Conservation (phyloP, 30 jellyfish, hydroid and myxozoan genomes). For the Haliclystus octoradiatus region DNA sequence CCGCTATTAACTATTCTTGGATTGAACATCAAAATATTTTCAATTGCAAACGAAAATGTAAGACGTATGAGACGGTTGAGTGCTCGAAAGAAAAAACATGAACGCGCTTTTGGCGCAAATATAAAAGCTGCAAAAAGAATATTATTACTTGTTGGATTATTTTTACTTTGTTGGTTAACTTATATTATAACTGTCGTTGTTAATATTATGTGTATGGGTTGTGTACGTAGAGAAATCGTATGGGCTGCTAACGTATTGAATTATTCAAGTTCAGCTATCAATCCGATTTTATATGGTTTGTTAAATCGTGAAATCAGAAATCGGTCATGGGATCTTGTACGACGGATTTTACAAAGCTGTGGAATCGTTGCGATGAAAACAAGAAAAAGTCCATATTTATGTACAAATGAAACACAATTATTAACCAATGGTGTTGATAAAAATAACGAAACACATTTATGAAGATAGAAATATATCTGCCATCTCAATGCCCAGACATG, state of each 20-base stretch:
- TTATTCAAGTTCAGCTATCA: constrained; percentile 50
- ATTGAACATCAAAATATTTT: constrained; percentile 53
- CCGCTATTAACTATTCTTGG: constrained; percentile 42
- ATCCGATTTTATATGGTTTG: constrained; percentile 80
- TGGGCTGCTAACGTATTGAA: constrained; percentile 57
- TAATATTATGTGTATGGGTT: constrained; percentile 23
- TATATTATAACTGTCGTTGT: constrained; percentile 41
- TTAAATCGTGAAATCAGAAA: constrained; percentile 54
- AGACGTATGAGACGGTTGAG: constrained; percentile 34
- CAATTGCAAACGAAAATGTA: constrained; percentile 59
- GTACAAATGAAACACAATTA: too few relatives aligned
- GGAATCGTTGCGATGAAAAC: not conserved
- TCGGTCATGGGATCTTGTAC: not conserved
- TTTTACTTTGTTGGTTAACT: constrained; percentile 52
- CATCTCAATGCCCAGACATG: too few relatives aligned
- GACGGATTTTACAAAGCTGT: not conserved
- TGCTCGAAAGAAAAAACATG: constrained; percentile 18
- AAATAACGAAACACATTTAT: too few relatives aligned
- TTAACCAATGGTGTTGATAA: too few relatives aligned
- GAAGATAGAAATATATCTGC: too few relatives aligned
- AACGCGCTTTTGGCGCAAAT: constrained; percentile 59
- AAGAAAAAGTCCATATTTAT: too few relatives aligned
- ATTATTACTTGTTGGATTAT: constrained; percentile 64
- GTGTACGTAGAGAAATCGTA: constrained; percentile 31
- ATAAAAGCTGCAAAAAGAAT: constrained; percentile 75